Percentiles rank a stretch among this genome's conserved stretches.
Conservation (phyloP, 2,888 invertebrate genomes). For the Himalopsyche kuldschensis region DNA sequence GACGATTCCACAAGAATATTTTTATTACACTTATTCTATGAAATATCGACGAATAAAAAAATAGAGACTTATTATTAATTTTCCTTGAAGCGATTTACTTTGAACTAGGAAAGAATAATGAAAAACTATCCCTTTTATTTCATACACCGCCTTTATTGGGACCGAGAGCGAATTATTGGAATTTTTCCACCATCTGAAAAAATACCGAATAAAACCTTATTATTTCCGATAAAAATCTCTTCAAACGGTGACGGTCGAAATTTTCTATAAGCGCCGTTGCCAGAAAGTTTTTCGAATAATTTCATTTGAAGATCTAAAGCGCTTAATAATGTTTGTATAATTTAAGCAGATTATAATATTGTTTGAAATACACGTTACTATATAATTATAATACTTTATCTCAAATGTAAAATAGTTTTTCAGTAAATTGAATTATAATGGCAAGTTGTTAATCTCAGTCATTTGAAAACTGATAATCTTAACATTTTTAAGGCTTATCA, state of each 20-base stretch:
- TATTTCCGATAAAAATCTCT: background rate
- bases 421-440: too few relatives aligned
- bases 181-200: background rate
- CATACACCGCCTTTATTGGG: background rate
- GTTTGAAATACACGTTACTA: too few relatives aligned
- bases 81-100: background rate
- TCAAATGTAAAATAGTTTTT: too few relatives aligned
- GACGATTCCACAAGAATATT: too few relatives aligned
- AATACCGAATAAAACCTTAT: background rate
- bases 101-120: background rate
- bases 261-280: background rate
- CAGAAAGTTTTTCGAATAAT: background rate
- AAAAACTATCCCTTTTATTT: background rate
- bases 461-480: too few relatives aligned
- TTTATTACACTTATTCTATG: background rate
- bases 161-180: background rate
- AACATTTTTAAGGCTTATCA: too few relatives aligned
- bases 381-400: too few relatives aligned
- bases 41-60: background rate
- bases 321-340: background rate
- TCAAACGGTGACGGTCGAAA: background rate
- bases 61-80: background rate
- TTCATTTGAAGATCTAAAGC: background rate
- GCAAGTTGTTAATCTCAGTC: too few relatives aligned
- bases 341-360: too few relatives aligned